phyloP scores from a whole-genome alignment of 2,797 vertebrate species.

The Borostomias antarcticus region DNA sequence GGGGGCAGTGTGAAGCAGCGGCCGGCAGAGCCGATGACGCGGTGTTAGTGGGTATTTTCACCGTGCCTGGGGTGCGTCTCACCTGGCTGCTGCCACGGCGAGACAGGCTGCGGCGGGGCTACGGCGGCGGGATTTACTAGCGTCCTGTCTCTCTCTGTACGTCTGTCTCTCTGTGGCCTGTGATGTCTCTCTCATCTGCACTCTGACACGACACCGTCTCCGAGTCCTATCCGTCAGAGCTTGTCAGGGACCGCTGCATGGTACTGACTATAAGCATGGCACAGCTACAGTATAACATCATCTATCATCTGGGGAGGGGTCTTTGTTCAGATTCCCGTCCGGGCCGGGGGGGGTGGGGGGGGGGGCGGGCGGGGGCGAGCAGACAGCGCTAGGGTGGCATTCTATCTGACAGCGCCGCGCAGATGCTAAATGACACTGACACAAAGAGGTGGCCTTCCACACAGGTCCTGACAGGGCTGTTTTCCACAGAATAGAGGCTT shows the following conservation, averaged over 20 bases:
- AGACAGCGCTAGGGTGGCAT: conserved; percentile 67
- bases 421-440: conserved; percentile 80
- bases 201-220: neutral
- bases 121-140: neutral
- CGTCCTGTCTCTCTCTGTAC: neutral
- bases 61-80: neutral
- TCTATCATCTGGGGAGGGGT: conserved; percentile 72
- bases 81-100: conserved; percentile 11
- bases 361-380: conserved; percentile 50
- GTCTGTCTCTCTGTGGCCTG: neutral
- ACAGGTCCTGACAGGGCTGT: conserved; percentile 70
- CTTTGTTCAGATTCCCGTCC: conserved; percentile 70
- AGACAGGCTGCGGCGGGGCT: neutral
- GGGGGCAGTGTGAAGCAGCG: no score
- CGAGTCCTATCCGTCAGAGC: conserved; percentile 61
- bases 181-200: conserved; percentile 3
- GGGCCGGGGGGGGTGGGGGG: conserved; percentile 50
- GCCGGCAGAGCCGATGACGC: conserved; percentile 35
- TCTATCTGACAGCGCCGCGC: conserved; percentile 68
- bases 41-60: conserved; percentile 30
- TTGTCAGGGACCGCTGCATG: conserved; percentile 45
- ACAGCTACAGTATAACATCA: conserved; percentile 69
- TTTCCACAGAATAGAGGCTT: conserved; percentile 68
- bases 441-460: conserved; percentile 69
- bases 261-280: conserved; percentile 60